These are phyloP conservation scores for Teleopsis dalmanni DNA, from an alignment of 1,140 invertebrate genomes.

Conservation along the genomic window DNA sequence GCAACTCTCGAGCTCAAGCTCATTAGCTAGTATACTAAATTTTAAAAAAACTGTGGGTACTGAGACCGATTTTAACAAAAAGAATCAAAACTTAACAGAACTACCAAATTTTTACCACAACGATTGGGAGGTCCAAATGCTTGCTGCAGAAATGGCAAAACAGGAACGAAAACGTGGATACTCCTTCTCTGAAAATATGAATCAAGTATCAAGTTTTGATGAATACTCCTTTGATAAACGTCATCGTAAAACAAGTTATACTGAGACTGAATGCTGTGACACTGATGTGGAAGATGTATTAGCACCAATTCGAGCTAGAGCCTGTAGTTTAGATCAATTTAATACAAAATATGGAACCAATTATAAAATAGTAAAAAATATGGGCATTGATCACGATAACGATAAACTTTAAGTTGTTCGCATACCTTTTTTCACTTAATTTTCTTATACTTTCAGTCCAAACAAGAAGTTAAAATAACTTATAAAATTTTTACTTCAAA, in stretches of 20 bases:
- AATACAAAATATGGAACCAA: conserved; percentile 39
- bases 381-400: conserved; percentile 44
- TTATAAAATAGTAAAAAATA: conserved; percentile 40
- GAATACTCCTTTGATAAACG: conserved; percentile 28
- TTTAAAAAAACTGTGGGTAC: conserved; percentile 23
- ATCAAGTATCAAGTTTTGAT: conserved; percentile 21
- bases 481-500: no score
- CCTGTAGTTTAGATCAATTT: conserved; percentile 41
- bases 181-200: conserved; percentile 30
- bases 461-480: no score
- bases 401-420: conserved; percentile 42
- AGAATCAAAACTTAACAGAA: conserved; percentile 12
- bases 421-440: not conserved
- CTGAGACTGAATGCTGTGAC: conserved; percentile 38
- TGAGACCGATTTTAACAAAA: no score
- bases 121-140: conserved; percentile 72
- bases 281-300: conserved; percentile 26
- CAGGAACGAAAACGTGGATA: conserved; percentile 45
- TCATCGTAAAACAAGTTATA: conserved; percentile 36
- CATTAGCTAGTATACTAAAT: conserved; percentile 30
- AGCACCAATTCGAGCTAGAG: conserved; percentile 22
- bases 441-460: not conserved
- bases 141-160: conserved; percentile 63
- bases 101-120: conserved; percentile 19
- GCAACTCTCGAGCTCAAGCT: conserved; percentile 39